These are phyloP conservation scores for Cryptophagus acutangulus DNA, from an alignment of 2,888 invertebrate genomes.

Conservation along the genomic window DNA sequence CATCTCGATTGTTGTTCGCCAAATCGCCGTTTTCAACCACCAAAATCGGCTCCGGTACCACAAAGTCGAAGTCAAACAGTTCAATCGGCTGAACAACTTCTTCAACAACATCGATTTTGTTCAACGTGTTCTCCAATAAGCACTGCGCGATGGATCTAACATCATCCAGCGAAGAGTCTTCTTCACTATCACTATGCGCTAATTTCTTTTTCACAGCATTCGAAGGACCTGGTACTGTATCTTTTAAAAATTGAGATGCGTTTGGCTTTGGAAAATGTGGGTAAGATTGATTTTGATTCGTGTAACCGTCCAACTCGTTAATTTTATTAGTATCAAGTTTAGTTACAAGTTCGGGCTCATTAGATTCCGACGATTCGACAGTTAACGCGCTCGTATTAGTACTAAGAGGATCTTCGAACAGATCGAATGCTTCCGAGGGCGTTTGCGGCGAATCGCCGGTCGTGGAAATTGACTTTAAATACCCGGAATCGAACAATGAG, in stretches of 20 bases:
- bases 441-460: conserved; percentile 27
- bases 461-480: conserved; percentile 37
- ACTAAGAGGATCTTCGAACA: conserved; percentile 28
- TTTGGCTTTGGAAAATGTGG: too few relatives aligned
- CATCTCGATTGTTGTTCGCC: conserved; percentile 52
- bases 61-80: conserved; percentile 8
- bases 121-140: conserved; percentile 38
- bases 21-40: conserved; percentile 52
- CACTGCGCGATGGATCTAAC: conserved; percentile 39
- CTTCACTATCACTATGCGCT: conserved; percentile 25
- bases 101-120: conserved; percentile 30
- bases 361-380: conserved; percentile 17
- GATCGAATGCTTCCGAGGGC: conserved; percentile 24
- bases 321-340: conserved; percentile 31
- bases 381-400: conserved; percentile 26
- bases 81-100: conserved; percentile 15
- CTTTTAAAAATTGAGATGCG: conserved; percentile 9
- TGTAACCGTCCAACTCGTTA: conserved; percentile 34
- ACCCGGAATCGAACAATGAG: conserved; percentile 37
- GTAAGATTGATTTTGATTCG: too few relatives aligned
- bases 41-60: conserved; percentile 12
- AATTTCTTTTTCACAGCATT: conserved; percentile 28
- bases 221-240: conserved; percentile 30
- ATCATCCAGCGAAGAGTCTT: conserved; percentile 31
- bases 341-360: conserved; percentile 8